Evolutionary conservation across 2,888 invertebrate genomes (phyloP).

Genomic region (Crocallis elinguaria): DNA sequence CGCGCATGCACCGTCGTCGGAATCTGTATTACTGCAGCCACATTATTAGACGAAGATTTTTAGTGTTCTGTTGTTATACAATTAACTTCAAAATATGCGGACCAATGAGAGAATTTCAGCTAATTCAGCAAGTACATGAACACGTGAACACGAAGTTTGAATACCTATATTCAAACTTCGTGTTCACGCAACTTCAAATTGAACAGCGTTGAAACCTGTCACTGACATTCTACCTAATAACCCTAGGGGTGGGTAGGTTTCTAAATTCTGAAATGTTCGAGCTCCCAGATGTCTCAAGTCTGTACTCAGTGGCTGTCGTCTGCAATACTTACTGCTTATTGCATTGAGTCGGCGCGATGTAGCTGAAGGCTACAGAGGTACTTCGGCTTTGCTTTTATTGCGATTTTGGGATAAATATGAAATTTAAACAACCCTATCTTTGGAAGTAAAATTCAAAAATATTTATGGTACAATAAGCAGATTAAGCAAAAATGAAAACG

Average conservation of each 20-base stretch:
- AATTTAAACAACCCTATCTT: no score
- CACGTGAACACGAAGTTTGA: no score
- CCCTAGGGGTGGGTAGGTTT: slow-evolving; percentile 35
- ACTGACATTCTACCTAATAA: slow-evolving; percentile 26
- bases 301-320: slow-evolving; percentile 35
- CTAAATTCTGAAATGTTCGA: slow-evolving; percentile 24
- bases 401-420: no score
- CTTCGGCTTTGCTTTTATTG: slow-evolving; percentile 7
- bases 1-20: no score
- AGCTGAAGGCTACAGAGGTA: slow-evolving; percentile 20
- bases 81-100: background rate
- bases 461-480: no score
- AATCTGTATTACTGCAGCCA: no score
- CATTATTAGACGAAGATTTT: no score
- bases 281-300: slow-evolving; percentile 33
- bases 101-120: background rate
- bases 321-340: slow-evolving; percentile 50
- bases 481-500: no score
- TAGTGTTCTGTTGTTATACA: background rate
- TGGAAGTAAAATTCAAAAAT: no score
- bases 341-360: slow-evolving; percentile 31
- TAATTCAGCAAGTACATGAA: background rate
- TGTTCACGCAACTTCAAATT: slow-evolving; percentile 3
- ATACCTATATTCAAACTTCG: slow-evolving; percentile 5
- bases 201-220: slow-evolving; percentile 16